phyloP scores from a whole-genome alignment of 1,140 invertebrate species.

The Zaprionus capensis region DNA sequence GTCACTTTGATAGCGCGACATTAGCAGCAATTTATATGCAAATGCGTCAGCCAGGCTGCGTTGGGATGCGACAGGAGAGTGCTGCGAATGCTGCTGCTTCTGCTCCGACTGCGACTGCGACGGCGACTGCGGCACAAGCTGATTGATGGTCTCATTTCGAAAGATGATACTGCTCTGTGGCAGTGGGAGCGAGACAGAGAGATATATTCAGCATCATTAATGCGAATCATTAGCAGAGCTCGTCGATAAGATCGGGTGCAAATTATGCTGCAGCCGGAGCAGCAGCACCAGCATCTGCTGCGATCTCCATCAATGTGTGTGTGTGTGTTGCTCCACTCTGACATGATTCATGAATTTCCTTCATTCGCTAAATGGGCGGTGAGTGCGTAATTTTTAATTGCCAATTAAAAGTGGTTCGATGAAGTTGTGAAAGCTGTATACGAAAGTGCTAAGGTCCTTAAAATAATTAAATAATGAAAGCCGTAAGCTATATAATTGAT shows the following conservation, averaged over 20 bases:
- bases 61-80: conserved; percentile 28
- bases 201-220: conserved; percentile 72
- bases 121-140: conserved; percentile 44
- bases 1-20: conserved; percentile 82
- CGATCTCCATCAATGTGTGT: not conserved
- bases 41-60: conserved; percentile 54
- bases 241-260: conserved; percentile 80
- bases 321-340: conserved; percentile 4
- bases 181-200: conserved; percentile 13
- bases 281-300: conserved; percentile 17
- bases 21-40: conserved; percentile 84
- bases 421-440: conserved; percentile 60
- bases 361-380: conserved; percentile 48
- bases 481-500: not conserved
- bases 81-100: not conserved
- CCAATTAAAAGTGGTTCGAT: conserved; percentile 70
- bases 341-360: conserved; percentile 53
- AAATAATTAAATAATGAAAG: conserved; percentile 10
- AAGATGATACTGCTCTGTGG: conserved; percentile 49
- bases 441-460: conserved; percentile 1
- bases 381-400: conserved; percentile 77
- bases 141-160: conserved; percentile 76
- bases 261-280: conserved; percentile 57
- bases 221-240: conserved; percentile 77
- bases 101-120: conserved; percentile 16